A percentile compares a stretch with the other conserved stretches of the same genome.
phyloP scores from a whole-genome alignment of 23 tunicate species.

The Corella eumyota region DNA sequence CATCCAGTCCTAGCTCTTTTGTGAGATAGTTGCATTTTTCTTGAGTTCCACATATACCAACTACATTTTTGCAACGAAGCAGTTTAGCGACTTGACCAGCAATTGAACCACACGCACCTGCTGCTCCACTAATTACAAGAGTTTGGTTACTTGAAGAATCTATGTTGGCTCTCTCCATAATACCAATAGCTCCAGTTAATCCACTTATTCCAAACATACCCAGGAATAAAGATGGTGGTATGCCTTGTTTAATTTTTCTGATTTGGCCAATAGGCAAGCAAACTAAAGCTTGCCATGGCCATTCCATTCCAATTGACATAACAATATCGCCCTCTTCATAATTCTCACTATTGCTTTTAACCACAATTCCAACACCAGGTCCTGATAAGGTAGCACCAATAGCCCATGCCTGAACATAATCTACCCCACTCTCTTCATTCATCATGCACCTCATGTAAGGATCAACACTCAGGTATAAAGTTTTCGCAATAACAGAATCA shows the following conservation, averaged over 20 bases:
- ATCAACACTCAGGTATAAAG: constrained; percentile 19
- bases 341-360: constrained; percentile 4
- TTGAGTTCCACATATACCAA: constrained; percentile 30
- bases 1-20: constrained; percentile 16
- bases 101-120: constrained; percentile 36
- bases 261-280: too few relatives aligned
- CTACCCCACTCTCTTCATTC: constrained; percentile 20
- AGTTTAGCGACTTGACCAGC: constrained; percentile 41
- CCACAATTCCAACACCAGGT: constrained; percentile 15
- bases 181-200: constrained; percentile 20
- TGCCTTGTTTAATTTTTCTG: too few relatives aligned
- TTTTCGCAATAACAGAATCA: neutral
- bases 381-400: constrained; percentile 11
- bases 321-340: constrained; percentile 22
- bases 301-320: neutral
- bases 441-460: constrained; percentile 34
- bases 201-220: constrained; percentile 40
- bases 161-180: constrained; percentile 24
- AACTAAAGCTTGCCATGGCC: constrained; percentile 32
- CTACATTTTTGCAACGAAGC: constrained; percentile 14
- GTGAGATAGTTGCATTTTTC: constrained; percentile 24
- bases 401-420: constrained; percentile 16
- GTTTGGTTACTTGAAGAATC: constrained; percentile 6
- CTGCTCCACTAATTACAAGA: constrained; percentile 34
- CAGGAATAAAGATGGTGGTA: constrained; percentile 2